Evolutionary conservation across 2,797 vertebrate genomes (phyloP).

Genomic region (Tenualosa ilisha): DNA sequence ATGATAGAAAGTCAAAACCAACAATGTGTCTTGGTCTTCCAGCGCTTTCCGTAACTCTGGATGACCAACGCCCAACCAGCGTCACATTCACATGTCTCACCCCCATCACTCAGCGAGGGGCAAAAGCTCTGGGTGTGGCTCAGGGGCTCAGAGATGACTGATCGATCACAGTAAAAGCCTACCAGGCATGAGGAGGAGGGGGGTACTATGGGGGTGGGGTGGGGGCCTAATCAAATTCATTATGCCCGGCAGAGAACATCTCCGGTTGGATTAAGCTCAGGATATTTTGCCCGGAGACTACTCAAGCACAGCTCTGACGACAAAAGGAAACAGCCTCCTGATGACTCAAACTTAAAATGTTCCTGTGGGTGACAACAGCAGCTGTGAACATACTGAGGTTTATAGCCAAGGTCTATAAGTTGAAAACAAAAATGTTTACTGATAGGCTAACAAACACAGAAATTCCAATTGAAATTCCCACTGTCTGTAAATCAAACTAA

Average conservation of each 20-base stretch:
- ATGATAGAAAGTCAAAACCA: not conserved
- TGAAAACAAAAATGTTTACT: not conserved
- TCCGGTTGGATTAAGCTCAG: not conserved
- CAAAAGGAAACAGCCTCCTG: not conserved
- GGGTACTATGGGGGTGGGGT: not conserved
- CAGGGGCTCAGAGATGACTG: not conserved
- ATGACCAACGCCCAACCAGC: slow-evolving; percentile 3
- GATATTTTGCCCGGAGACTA: slow-evolving; percentile 15
- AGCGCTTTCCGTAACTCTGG: not conserved
- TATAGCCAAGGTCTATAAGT: not conserved
- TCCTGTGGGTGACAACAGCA: not conserved
- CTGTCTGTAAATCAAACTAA: too few species aligned
- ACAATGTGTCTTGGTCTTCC: not conserved
- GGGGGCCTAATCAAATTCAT: not conserved
- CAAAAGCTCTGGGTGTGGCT: slow-evolving; percentile 6
- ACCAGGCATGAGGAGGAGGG: not conserved
- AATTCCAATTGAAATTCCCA: not conserved
- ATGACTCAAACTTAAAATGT: not conserved
- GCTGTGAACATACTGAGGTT: not conserved
- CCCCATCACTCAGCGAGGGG: not conserved
- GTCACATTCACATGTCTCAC: not conserved
- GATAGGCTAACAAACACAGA: not conserved
- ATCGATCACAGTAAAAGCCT: slow-evolving; percentile 17
- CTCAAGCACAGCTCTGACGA: not conserved
- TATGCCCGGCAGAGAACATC: not conserved